Conservation (phyloP, 2,888 invertebrate species). For the Brachypalpus laphriformis region DNA sequence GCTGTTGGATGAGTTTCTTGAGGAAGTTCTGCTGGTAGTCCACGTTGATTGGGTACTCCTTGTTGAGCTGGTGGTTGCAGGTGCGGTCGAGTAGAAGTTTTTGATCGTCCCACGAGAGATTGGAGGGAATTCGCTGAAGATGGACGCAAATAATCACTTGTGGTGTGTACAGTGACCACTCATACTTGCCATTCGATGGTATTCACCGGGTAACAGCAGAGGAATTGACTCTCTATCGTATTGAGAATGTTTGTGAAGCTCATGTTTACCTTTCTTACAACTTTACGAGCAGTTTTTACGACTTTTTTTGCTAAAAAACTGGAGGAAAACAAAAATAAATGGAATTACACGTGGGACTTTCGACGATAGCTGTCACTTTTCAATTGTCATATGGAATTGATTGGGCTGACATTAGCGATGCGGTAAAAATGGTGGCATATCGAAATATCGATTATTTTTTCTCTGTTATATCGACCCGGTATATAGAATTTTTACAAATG, state of each 20-base stretch:
- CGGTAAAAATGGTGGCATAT: no score
- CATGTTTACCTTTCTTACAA: neutral
- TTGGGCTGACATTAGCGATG: no score
- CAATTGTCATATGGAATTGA: no score
- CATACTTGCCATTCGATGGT: conserved; percentile 78
- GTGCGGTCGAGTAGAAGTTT: conserved; percentile 85
- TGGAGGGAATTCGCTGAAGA: conserved; percentile 22
- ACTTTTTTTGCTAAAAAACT: no score
- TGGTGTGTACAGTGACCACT: neutral
- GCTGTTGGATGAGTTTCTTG: conserved; percentile 85
- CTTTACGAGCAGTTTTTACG: no score
- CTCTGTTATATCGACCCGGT: no score
- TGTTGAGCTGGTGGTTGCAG: conserved; percentile 84
- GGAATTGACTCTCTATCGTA: conserved; percentile 76
- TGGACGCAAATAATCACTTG: conserved; percentile 45
- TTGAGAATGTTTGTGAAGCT: neutral
- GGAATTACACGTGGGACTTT: no score
- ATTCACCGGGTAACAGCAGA: conserved; percentile 79
- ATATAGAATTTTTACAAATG: no score
- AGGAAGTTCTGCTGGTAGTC: conserved; percentile 87
- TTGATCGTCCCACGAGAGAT: conserved; percentile 84
- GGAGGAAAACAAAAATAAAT: no score
- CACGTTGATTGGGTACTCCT: conserved; percentile 86
- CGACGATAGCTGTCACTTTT: no score
- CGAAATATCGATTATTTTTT: no score